Conservation (phyloP, 1,140 invertebrate genomes). For the Drosophila ironensis region DNA sequence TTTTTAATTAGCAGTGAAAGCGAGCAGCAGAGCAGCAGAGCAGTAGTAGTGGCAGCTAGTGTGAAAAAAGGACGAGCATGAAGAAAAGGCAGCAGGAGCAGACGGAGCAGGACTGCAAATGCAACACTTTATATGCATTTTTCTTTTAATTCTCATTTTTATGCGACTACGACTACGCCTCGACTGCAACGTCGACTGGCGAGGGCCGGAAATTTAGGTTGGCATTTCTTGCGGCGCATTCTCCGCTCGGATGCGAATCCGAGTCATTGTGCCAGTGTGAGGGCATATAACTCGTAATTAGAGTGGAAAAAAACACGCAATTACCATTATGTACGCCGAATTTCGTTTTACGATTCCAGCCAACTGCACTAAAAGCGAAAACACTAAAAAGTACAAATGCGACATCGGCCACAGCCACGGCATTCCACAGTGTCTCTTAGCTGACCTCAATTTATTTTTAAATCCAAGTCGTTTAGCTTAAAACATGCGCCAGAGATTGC, state of each 20-base stretch:
- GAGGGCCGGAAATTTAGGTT: slow-evolving; percentile 67
- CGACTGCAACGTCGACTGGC: slow-evolving; percentile 1
- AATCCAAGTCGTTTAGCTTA: slow-evolving; percentile 74
- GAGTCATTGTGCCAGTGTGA: slow-evolving; percentile 30
- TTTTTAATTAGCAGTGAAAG: slow-evolving; percentile 73
- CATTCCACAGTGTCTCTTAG: slow-evolving; percentile 46
- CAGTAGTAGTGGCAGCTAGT: not conserved
- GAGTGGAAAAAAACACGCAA: slow-evolving; percentile 76
- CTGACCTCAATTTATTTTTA: slow-evolving; percentile 76
- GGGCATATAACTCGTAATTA: slow-evolving; percentile 71
- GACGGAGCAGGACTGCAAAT: slow-evolving; percentile 52
- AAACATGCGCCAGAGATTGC: slow-evolving; percentile 60
- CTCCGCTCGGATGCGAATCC: slow-evolving; percentile 22
- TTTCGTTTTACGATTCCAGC: slow-evolving; percentile 67
- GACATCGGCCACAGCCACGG: slow-evolving; percentile 10
- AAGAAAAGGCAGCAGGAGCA: slow-evolving; percentile 14
- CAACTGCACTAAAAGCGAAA: slow-evolving; percentile 47
- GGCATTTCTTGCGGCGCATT: slow-evolving; percentile 61
- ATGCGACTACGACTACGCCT: slow-evolving; percentile 48
- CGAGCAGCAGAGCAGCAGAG: slow-evolving; percentile 4
- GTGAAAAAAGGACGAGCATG: not conserved
- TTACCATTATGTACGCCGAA: slow-evolving; percentile 78
- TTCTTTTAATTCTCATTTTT: slow-evolving; percentile 78
- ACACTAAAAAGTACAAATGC: slow-evolving; percentile 5
- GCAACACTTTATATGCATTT: slow-evolving; percentile 79